A percentile compares a stretch with the other conserved stretches of the same genome.
phyloP scores from a whole-genome alignment of 2,113 vertebrate genomes.

The Lanius ludovicianus region DNA sequence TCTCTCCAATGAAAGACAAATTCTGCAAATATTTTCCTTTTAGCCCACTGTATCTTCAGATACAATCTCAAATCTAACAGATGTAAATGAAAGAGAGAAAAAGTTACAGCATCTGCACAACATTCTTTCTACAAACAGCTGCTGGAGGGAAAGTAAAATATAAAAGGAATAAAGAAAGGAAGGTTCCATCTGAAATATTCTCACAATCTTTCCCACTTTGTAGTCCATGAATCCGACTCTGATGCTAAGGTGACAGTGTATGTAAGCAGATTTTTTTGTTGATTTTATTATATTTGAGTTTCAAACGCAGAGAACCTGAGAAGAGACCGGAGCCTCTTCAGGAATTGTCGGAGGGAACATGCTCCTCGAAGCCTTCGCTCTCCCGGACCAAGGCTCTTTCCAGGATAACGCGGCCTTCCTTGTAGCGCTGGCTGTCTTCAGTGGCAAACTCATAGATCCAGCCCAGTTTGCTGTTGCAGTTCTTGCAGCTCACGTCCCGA shows the following conservation, averaged over 20 bases:
- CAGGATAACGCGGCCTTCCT: slow-evolving; percentile 96
- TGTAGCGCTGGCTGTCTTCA: slow-evolving; percentile 98
- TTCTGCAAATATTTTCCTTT: slow-evolving; percentile 42
- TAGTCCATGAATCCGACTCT: slow-evolving; percentile 79
- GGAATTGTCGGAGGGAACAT: slow-evolving; percentile 91
- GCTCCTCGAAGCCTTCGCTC: slow-evolving; percentile 95
- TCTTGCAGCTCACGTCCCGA: slow-evolving; percentile 97
- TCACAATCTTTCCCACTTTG: slow-evolving; percentile 72
- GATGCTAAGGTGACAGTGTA: slow-evolving; percentile 84
- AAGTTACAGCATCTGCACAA: slow-evolving; percentile 72
- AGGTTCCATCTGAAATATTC: slow-evolving; percentile 74
- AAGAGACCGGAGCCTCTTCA: slow-evolving; percentile 72
- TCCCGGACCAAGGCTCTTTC: slow-evolving; percentile 93
- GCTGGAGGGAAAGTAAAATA: slow-evolving; percentile 71
- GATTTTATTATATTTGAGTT: slow-evolving; percentile 72
- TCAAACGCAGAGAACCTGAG: slow-evolving; percentile 69
- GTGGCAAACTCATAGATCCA: slow-evolving; percentile 99
- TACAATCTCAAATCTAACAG: slow-evolving; percentile 57
- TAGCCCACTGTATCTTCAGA: slow-evolving; percentile 55
- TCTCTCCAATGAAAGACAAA: slow-evolving; percentile 62
- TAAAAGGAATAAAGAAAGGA: slow-evolving; percentile 58
- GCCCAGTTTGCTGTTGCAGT: slow-evolving; percentile 99
- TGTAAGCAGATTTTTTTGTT: slow-evolving; percentile 78
- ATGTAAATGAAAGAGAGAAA: slow-evolving; percentile 67
- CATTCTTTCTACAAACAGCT: slow-evolving; percentile 74